These are phyloP conservation scores for Netelia fuscicornis DNA, from an alignment of 2,888 invertebrate species.

Conservation along the genomic window DNA sequence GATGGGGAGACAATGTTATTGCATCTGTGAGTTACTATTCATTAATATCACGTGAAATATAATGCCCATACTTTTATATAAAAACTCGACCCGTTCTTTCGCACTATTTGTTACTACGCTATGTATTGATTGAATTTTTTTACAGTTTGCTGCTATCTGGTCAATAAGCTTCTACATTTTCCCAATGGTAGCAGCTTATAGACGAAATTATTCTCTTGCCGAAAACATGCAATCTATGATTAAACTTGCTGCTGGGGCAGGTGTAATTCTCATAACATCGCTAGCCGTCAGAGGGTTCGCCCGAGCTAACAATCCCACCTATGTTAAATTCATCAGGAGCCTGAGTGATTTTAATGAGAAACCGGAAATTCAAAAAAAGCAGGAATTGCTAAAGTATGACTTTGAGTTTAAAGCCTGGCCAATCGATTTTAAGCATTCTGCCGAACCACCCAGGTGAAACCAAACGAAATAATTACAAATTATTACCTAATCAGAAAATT, in stretches of 20 bases:
- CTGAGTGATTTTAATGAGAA: conserved; percentile 84
- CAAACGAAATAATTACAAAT: too few species aligned
- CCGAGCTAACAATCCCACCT: conserved; percentile 89
- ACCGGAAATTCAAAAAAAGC: conserved; percentile 85
- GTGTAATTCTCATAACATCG: conserved; percentile 89
- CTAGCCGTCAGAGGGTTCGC: conserved; percentile 89
- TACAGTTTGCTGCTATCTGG: conserved; percentile 88
- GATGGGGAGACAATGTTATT: conserved; percentile 91
- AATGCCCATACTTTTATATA: conserved; percentile 33
- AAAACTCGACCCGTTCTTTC: too few species aligned
- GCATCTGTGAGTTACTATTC: conserved; percentile 86
- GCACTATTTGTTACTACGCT: conserved; percentile 20
- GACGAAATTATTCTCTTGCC: conserved; percentile 88
- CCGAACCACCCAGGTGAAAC: conserved; percentile 54
- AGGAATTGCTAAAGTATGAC: conserved; percentile 90
- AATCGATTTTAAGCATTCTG: conserved; percentile 87
- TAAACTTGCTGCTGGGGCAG: conserved; percentile 88
- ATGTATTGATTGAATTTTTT: conserved; percentile 26
- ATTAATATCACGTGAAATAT: neutral
- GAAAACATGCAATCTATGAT: conserved; percentile 86
- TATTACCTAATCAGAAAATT: too few species aligned
- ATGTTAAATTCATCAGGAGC: conserved; percentile 89
- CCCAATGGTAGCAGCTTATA: conserved; percentile 90
- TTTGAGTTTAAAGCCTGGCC: conserved; percentile 96
- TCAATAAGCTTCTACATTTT: conserved; percentile 91